phyloP scores from a whole-genome alignment of 2,113 vertebrate genomes.

The Gymnobelideus leadbeateri region DNA sequence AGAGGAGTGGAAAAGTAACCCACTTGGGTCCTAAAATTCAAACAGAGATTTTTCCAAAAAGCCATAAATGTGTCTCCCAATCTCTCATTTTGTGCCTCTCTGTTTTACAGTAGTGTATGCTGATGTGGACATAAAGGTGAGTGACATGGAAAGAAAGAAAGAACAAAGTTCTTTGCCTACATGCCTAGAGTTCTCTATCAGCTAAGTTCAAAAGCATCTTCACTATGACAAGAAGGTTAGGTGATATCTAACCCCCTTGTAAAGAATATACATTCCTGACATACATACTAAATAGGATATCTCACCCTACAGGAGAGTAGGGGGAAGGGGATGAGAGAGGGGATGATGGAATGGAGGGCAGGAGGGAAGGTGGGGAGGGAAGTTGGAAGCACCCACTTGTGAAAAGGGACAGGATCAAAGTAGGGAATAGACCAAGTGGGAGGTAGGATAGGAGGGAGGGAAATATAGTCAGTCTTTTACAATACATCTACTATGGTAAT shows the following conservation, averaged over 20 bases:
- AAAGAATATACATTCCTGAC: neutral
- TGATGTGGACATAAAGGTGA: conserved; percentile 19
- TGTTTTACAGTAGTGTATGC: conserved; percentile 16
- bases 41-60: neutral
- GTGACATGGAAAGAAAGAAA: neutral
- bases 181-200: neutral
- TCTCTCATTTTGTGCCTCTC: neutral
- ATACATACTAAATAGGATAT: too few relatives aligned
- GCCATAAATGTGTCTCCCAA: neutral
- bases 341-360: too few relatives aligned
- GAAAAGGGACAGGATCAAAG: too few relatives aligned
- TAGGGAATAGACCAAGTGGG: too few relatives aligned
- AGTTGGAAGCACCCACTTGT: too few relatives aligned
- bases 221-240: neutral
- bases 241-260: neutral
- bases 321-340: too few relatives aligned
- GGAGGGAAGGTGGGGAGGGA: too few relatives aligned
- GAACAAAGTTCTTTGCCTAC: neutral
- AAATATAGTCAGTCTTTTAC: too few relatives aligned
- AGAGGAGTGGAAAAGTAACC: neutral
- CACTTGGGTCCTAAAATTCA: neutral
- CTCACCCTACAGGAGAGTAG: too few relatives aligned
- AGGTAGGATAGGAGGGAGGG: too few relatives aligned
- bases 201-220: conserved; percentile 39
- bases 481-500: too few relatives aligned